A percentile compares a stretch with the other conserved stretches of the same genome.
These are phyloP conservation scores for Nephrotoma appendiculata DNA, from an alignment of 2,888 invertebrate genomes.

Conservation along the genomic window DNA sequence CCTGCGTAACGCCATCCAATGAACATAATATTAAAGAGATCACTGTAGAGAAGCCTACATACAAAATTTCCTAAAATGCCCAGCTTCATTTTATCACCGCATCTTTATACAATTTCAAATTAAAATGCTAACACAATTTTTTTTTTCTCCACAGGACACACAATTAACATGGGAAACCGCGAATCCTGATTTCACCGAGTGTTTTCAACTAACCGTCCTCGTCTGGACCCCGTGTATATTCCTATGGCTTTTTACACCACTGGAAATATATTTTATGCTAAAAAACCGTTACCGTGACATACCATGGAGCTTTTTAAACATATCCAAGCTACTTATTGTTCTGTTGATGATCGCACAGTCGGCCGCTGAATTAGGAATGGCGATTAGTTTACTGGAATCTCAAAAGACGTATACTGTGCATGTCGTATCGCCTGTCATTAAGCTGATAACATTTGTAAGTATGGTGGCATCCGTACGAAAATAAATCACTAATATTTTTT, in stretches of 20 bases:
- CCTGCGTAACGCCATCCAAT: no score
- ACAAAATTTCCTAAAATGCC: no score
- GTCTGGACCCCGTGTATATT: slow-evolving; percentile 55
- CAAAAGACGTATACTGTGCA: slow-evolving; percentile 16
- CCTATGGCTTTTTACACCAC: slow-evolving; percentile 42
- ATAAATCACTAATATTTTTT: not conserved
- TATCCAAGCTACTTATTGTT: slow-evolving; percentile 28
- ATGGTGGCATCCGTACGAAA: not conserved
- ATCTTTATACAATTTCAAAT: no score
- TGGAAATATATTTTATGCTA: slow-evolving; percentile 41
- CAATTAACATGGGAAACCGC: slow-evolving; percentile 46
- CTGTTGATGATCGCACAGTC: slow-evolving; percentile 19
- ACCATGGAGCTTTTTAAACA: slow-evolving; percentile 39
- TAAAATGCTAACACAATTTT: not conserved
- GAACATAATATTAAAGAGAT: no score
- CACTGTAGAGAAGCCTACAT: no score
- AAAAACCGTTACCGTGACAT: slow-evolving; percentile 40
- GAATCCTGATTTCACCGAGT: slow-evolving; percentile 49
- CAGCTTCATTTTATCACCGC: no score
- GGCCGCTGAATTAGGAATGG: slow-evolving; percentile 32
- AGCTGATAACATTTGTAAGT: slow-evolving; percentile 15
- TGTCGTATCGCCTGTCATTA: slow-evolving; percentile 9
- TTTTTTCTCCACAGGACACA: slow-evolving; percentile 13
- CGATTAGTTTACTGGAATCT: slow-evolving; percentile 36
- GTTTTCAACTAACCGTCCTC: slow-evolving; percentile 59